Conservation (phyloP, 2,797 vertebrate species). For the Meriones psammophilus region DNA sequence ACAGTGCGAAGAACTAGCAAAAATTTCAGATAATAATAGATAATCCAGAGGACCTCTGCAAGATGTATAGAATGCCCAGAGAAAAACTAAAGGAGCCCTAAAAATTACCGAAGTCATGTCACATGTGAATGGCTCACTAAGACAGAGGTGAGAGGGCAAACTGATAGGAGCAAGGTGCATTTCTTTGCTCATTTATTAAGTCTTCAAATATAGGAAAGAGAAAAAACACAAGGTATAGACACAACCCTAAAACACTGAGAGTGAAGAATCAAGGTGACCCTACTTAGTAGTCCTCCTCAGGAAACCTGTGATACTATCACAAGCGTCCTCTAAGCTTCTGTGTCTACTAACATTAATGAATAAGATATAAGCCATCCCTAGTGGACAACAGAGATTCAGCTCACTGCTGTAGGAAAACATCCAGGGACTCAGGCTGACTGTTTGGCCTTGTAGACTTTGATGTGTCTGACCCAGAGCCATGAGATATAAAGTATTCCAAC, state of each 20-base stretch:
- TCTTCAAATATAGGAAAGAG: not conserved
- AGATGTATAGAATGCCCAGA: not conserved
- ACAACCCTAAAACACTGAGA: not conserved
- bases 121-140: not conserved
- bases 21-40: not conserved
- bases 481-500: slow-evolving; percentile 61
- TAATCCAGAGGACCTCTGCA: not conserved
- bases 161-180: not conserved
- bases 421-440: not conserved
- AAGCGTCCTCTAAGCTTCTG: not conserved
- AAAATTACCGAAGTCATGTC: not conserved
- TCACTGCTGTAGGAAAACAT: slow-evolving; percentile 7
- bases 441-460: slow-evolving; percentile 49
- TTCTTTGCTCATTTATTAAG: not conserved
- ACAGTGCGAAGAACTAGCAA: not conserved
- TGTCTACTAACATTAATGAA: slow-evolving; percentile 26
- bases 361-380: slow-evolving; percentile 56
- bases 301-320: not conserved
- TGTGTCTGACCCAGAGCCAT: slow-evolving; percentile 47
- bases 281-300: not conserved
- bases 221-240: not conserved
- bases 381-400: not conserved
- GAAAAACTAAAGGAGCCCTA: not conserved
- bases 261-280: not conserved
- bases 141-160: not conserved